Evolutionary conservation across 2,888 invertebrate species (phyloP), one percentile per base, ranked within the genome.

Genomic region (Celastrina argiolus): DNA sequence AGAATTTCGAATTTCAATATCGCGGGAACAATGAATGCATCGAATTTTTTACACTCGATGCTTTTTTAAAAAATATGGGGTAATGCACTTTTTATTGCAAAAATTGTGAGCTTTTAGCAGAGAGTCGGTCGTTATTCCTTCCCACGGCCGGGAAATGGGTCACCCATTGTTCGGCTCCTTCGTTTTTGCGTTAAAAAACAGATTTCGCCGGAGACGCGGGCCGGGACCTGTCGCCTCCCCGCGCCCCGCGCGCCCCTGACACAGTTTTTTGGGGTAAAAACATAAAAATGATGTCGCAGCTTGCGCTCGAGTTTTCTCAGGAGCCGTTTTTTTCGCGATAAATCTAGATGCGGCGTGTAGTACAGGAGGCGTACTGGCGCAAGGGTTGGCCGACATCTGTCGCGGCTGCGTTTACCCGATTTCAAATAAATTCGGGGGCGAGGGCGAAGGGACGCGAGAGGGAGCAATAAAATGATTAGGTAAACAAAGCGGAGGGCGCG

Each of bases 101-200:
- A 85, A 84, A 77, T 78, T 74, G 78, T 76, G 75, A 73, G 78
- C 74, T 78, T 77, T 74, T 75, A 75, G 77, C 82, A 83, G 78
- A 85, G 85, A 83, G 83, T 76, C 81, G 77, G 80, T 82, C 87
- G 91, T 90, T 90, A 91, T 87, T 88, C 86, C 84, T 90, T 90
- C 91, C 91, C 91, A 91, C 91, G 91, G 88, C 86, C 79, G 87
- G 87, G 88, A 90, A 88, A 82, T 90, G 91, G 91, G 91, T 89
- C 91, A 90, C 78, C 81, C 84, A 84, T 88, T 88, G 90, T 89
- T 86, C 84, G 78, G 81, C 76, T 84, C 81, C 81, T 79, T 79
- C 83, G 83, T 81, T 88, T 88, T 90, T 88, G 79, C 78, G 83
- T 81, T 87, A 91, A 90, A 90, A 88, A 89, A 88, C 78, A 82